A percentile compares a stretch with the other conserved stretches of the same genome.
Conservation (phyloP, 2,888 invertebrate genomes). For the Mythimna lalbum region DNA sequence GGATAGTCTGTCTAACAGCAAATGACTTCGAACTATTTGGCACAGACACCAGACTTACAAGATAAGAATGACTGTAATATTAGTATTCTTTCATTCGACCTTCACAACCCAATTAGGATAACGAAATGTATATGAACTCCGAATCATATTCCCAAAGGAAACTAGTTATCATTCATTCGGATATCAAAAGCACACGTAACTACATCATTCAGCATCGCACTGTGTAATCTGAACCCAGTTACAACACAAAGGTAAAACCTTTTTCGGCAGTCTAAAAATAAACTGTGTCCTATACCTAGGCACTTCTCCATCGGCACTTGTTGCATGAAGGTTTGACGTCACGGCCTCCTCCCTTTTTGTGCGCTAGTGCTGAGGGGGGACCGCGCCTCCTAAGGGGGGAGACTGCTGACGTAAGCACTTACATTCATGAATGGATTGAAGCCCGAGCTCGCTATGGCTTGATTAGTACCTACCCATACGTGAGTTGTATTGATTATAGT, state of each 20-base stretch:
- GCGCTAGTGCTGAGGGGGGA: constrained; percentile 70
- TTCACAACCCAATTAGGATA: constrained; percentile 11
- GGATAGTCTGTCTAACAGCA: neutral
- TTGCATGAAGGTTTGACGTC: constrained; percentile 88
- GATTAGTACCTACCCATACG: constrained; percentile 64
- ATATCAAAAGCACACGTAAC: constrained; percentile 21
- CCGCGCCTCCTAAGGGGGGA: constrained; percentile 78
- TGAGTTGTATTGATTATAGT: constrained; percentile 51
- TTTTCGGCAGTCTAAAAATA: constrained; percentile 84
- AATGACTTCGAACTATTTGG: constrained; percentile 27
- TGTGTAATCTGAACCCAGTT: constrained; percentile 47
- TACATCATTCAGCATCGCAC: constrained; percentile 25
- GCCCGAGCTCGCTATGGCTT: constrained; percentile 74
- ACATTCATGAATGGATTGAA: constrained; percentile 87
- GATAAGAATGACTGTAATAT: constrained; percentile 15
- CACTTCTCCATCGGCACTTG: constrained; percentile 83
- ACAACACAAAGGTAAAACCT: constrained; percentile 58
- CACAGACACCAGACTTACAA: constrained; percentile 15
- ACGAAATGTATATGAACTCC: neutral
- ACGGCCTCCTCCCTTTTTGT: constrained; percentile 76
- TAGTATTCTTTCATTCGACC: neutral
- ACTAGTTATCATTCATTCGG: constrained; percentile 10
- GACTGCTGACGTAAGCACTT: constrained; percentile 85
- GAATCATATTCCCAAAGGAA: constrained; percentile 3
- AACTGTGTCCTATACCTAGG: constrained; percentile 75